phyloP scores from a whole-genome alignment of 2,113 vertebrate species.

The Seriola dumerili region DNA sequence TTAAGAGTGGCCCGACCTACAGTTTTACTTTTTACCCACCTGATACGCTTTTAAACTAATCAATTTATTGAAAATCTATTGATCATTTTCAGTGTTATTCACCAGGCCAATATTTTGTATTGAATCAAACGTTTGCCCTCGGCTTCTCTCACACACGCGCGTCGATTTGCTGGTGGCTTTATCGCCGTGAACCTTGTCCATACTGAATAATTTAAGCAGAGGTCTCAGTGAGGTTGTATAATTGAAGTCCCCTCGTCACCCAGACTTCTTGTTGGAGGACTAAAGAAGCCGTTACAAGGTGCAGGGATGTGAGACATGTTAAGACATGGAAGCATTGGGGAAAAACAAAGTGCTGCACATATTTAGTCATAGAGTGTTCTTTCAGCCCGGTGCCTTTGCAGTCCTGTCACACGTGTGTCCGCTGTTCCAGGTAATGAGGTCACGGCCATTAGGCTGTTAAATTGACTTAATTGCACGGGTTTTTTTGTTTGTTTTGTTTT shows the following conservation, averaged over 20 bases:
- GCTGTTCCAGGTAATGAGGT: background rate
- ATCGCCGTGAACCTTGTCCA: constrained; percentile 74
- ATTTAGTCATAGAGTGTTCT: background rate
- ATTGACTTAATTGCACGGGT: background rate
- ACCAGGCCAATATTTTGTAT: background rate
- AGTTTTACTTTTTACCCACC: background rate
- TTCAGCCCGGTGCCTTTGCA: constrained; percentile 4
- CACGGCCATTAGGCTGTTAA: background rate
- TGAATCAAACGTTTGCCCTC: background rate
- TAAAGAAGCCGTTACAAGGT: constrained; percentile 78
- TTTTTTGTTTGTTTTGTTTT: background rate
- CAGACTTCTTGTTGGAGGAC: constrained; percentile 82
- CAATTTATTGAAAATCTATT: background rate
- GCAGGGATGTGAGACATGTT: constrained; percentile 20
- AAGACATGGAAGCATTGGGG: background rate
- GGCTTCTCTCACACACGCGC: background rate
- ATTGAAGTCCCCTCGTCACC: constrained; percentile 86
- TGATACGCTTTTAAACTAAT: background rate
- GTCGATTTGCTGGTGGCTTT: constrained; percentile 49
- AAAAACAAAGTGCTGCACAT: constrained; percentile 5
- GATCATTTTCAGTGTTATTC: background rate
- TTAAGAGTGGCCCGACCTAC: background rate
- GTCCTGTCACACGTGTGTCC: background rate
- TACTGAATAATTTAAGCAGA: constrained; percentile 88
- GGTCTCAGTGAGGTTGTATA: constrained; percentile 76